Base-by-base conservation (phyloP, 2,113 vertebrate species). In the Notarius lentiginosus region DNA sequence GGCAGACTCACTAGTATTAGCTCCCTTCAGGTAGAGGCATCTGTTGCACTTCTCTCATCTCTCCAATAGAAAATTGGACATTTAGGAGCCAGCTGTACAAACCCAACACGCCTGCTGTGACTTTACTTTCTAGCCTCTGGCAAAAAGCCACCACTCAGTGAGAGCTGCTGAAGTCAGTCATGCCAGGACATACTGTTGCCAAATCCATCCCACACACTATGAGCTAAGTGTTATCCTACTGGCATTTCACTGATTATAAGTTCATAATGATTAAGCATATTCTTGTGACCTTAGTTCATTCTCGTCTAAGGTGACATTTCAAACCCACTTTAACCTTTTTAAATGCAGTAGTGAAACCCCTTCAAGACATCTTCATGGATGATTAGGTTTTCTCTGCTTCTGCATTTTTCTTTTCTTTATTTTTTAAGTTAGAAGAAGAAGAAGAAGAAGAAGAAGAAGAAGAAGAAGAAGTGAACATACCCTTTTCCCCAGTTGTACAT, bases 31-130 rank as follows among this genome's bases (percentile, higher is more conserved):
- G 86, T 91, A 86, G 49, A 63, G 89, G 90, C 93, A 95, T 95
- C 94, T 95, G 95, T 93, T 94, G 92, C 90, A 73, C 82, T 66
- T 83, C 91, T 90, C 90, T 91, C 88, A 87, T 88, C 90, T 84
- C 91, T 91, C 88, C 92, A 90, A 91, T 89, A 89, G 93, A 94
- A 93, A 94, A 94, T 94, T 93, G 92, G 91, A 93, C 94, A 94
- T 93, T 94, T 94, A 94, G 91, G 90, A 92, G 93, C 92, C 94
- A 95, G 95, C 93, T 93, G 94, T 94, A 94, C 83, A 90, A 87
- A 80, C 85, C 89, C 85, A 68, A 65, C 84, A 82, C 88, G 89
- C 88, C 90, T 90, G 89, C 92, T 91, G 92, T 86, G 91, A 88
- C 88, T 88, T 87, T 70, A 89, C 91, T 91, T 91, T 91, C 90